These are phyloP conservation scores for Anoplophora glabripennis DNA, from an alignment of 1,140 invertebrate species.

Conservation along the genomic window DNA sequence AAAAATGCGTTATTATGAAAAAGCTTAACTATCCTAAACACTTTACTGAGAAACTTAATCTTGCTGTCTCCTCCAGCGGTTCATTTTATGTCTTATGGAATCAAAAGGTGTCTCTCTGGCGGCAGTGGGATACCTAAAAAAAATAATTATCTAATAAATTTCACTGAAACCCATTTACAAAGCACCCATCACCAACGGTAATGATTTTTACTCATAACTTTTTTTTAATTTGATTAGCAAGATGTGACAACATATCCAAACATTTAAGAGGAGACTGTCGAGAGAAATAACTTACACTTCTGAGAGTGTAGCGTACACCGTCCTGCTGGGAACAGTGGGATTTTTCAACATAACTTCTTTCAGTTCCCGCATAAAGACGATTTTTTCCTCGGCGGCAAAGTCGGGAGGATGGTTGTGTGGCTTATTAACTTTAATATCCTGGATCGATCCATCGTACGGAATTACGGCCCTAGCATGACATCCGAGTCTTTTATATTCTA, in stretches of 20 bases:
- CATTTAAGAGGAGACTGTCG: no score
- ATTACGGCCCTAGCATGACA: constrained; percentile 42
- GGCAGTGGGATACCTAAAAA: constrained; percentile 42
- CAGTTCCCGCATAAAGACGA: constrained; percentile 41
- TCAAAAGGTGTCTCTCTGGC: constrained; percentile 38
- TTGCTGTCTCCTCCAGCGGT: constrained; percentile 34
- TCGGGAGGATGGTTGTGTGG: constrained; percentile 45
- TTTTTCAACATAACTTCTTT: constrained; percentile 38
- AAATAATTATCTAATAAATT: background rate
- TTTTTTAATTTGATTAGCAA: no score
- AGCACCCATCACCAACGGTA: no score
- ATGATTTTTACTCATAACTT: no score
- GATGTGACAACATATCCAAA: no score
- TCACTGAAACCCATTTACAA: no score
- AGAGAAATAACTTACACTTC: constrained; percentile 41
- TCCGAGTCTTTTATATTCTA: constrained; percentile 42
- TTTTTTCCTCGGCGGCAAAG: constrained; percentile 42
- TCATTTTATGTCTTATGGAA: constrained; percentile 38
- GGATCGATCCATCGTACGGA: constrained; percentile 38
- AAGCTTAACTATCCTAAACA: no score
- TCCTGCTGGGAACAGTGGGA: constrained; percentile 26
- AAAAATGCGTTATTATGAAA: no score
- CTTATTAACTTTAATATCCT: constrained; percentile 43
- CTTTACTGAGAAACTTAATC: constrained; percentile 11
- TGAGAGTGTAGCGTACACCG: constrained; percentile 34